A percentile compares a stretch with the other conserved stretches of the same genome.
Evolutionary conservation across 2,113 vertebrate genomes (phyloP).

Genomic region (Microcebus griseorufus): DNA sequence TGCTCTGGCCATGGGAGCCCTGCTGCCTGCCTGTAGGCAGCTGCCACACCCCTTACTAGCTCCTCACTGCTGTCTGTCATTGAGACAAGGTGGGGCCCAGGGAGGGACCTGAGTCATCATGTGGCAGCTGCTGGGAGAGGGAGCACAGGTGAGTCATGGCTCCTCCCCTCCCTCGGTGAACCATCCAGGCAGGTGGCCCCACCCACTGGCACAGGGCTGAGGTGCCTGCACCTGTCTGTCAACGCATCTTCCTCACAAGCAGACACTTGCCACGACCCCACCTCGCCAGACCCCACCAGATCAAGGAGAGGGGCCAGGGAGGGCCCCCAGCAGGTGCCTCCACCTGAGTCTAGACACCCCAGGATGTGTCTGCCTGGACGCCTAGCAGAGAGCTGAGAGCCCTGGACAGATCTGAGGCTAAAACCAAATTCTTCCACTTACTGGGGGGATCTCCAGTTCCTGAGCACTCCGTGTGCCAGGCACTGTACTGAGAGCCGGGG

Average conservation of each 20-base stretch:
- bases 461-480: not conserved
- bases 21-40: not conserved
- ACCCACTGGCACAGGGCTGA: not conserved
- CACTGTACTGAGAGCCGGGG: too few relatives aligned
- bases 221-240: not conserved
- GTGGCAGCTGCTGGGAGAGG: not conserved
- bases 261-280: not conserved
- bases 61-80: not conserved
- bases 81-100: not conserved
- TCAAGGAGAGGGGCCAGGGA: not conserved
- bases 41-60: not conserved
- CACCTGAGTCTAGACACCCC: not conserved
- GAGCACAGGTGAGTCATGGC: not conserved
- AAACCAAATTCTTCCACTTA: not conserved
- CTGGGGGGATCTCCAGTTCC: not conserved
- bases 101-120: conserved; percentile 23
- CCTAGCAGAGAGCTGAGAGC: not conserved
- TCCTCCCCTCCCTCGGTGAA: not conserved
- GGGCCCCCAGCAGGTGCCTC: not conserved
- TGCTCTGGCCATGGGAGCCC: not conserved
- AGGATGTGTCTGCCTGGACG: not conserved
- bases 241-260: not conserved
- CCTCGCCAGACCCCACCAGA: not conserved
- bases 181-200: not conserved
- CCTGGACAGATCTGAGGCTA: not conserved